Conservation (phyloP, 2,888 invertebrate genomes). For the Timema podura region DNA sequence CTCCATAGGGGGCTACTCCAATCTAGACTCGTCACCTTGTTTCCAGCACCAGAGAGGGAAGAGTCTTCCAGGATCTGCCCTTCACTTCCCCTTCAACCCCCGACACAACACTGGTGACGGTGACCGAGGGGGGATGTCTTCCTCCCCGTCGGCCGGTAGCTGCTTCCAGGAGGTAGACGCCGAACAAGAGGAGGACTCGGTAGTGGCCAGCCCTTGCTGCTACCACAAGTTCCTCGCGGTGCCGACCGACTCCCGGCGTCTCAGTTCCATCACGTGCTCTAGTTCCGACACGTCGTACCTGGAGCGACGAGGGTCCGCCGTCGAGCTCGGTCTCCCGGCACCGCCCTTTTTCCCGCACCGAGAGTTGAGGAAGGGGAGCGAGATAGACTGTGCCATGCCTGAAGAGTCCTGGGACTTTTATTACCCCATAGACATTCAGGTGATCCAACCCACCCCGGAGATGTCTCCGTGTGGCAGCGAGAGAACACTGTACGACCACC, state of each 20-base stretch:
- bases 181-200: constrained; percentile 29
- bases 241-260: constrained; percentile 48
- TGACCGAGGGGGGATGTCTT: constrained; percentile 38
- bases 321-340: constrained; percentile 68
- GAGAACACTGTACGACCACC: constrained; percentile 48
- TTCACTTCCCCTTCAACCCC: constrained; percentile 46
- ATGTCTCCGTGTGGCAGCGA: constrained; percentile 76
- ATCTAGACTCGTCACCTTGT: constrained; percentile 25
- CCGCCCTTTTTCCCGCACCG: constrained; percentile 42
- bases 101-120: constrained; percentile 43
- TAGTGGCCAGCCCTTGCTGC: constrained; percentile 9
- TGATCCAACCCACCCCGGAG: constrained; percentile 77
- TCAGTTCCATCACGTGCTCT: constrained; percentile 80
- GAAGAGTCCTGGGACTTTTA: constrained; percentile 52
- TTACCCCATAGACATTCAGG: constrained; percentile 61
- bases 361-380: constrained; percentile 15
- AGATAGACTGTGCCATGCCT: constrained; percentile 22
- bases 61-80: constrained; percentile 58
- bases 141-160: not conserved
- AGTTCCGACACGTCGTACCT: constrained; percentile 80
- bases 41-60: constrained; percentile 47
- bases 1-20: constrained; percentile 59
- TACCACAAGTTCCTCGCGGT: constrained; percentile 28
- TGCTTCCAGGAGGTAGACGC: constrained; percentile 35
- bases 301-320: constrained; percentile 75